Evolutionary conservation across 2,113 vertebrate species (phyloP), one percentile per base, ranked within the genome.

Genomic region (Heterocephalus glaber): DNA sequence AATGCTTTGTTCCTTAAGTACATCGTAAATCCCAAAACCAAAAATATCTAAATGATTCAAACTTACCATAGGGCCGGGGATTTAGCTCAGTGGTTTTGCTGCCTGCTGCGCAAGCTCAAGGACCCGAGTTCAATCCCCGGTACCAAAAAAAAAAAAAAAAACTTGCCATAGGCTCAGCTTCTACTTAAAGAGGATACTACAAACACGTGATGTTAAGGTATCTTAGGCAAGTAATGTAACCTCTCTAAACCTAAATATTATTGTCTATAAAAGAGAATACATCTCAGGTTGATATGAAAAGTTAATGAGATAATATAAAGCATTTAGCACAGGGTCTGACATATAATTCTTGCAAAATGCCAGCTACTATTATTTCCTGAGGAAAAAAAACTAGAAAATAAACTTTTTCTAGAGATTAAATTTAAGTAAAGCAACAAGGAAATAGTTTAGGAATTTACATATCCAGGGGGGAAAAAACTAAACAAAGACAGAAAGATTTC

Each of bases 31-130:
- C 5, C 30, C 24, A 17, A 95, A 54, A 17, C 65, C 35, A 85
- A 96, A 86, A 89, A 74, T 68, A 95, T 4, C 49, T 76, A 92
- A 82, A 94, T 47, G 7, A 96, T 47, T 95, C 30, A 92, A 95
- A 95, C n/a, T n/a, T n/a, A n/a, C n/a, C n/a, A n/a, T n/a, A n/a
- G n/a, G n/a, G n/a, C n/a, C n/a, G n/a, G n/a, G n/a, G n/a, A n/a
- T n/a, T n/a, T n/a, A n/a, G n/a, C n/a, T n/a, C n/a, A n/a, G n/a
- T n/a, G n/a, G n/a, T n/a, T n/a, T n/a, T n/a, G n/a, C n/a, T n/a
- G n/a, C n/a, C n/a, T n/a, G n/a, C n/a, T n/a, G n/a, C n/a, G n/a
- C n/a, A n/a, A n/a, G n/a, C n/a, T n/a, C n/a, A n/a, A n/a, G n/a
- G n/a, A n/a, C n/a, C n/a, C n/a, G n/a, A n/a, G n/a, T n/a, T n/a